A percentile compares a stretch with the other conserved stretches of the same genome.
These are phyloP conservation scores for Zosterops lateralis DNA, from an alignment of 2,113 vertebrate species.

Conservation along the genomic window DNA sequence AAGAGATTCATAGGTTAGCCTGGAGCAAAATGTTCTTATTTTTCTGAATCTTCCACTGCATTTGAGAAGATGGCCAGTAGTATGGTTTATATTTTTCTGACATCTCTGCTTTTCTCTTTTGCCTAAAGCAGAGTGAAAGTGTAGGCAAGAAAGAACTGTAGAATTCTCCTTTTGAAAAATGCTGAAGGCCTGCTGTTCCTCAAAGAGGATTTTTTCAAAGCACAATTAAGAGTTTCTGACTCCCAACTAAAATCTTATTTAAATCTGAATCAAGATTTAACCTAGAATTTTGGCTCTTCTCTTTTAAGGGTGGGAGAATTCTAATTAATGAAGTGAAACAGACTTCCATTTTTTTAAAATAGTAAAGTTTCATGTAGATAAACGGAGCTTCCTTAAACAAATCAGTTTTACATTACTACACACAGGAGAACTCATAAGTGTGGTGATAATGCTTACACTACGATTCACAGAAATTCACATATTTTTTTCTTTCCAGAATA, in stretches of 20 bases:
- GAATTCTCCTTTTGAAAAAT: neutral
- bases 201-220: neutral
- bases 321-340: neutral
- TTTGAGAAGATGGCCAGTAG: neutral
- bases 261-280: neutral
- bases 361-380: neutral
- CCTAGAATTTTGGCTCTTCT: neutral
- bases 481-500: neutral
- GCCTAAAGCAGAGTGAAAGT: neutral
- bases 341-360: neutral
- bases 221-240: neutral
- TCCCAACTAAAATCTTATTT: neutral
- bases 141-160: neutral
- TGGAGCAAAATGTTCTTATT: neutral
- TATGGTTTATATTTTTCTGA: neutral
- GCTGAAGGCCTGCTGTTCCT: neutral
- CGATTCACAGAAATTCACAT: neutral
- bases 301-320: neutral
- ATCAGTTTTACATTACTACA: neutral
- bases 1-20: neutral
- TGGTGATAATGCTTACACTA: neutral
- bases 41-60: neutral
- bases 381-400: neutral
- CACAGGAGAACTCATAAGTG: neutral
- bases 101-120: neutral